Percentiles rank a stretch among this genome's conserved stretches.
These are phyloP conservation scores for Liopterus haemorrhoidalis DNA, from an alignment of 2,888 invertebrate genomes.

Conservation along the genomic window DNA sequence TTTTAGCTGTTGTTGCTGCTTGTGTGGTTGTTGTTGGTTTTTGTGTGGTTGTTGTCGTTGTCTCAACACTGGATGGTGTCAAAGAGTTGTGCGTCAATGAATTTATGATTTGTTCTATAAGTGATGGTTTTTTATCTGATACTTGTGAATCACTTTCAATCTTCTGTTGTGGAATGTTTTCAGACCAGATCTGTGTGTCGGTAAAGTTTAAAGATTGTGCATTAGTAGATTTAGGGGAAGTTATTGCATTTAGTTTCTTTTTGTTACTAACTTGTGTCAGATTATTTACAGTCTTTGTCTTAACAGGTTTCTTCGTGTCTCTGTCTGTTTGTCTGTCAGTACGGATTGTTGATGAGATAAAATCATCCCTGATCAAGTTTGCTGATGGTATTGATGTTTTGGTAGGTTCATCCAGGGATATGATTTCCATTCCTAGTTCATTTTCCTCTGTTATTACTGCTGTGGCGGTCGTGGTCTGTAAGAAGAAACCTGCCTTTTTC, in stretches of 20 bases:
- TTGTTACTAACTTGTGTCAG: too few relatives aligned
- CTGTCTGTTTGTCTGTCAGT: too few relatives aligned
- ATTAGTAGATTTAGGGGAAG: too few relatives aligned
- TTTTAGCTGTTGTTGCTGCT: conserved; percentile 39
- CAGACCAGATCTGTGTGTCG: too few relatives aligned
- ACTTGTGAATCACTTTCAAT: too few relatives aligned
- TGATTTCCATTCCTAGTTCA: conserved; percentile 40
- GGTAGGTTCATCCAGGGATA: conserved; percentile 44
- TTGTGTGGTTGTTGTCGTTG: conserved; percentile 15
- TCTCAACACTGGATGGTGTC: conserved; percentile 19
- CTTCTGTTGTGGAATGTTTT: too few relatives aligned
- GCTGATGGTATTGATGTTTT: conserved; percentile 42
- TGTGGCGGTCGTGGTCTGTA: conserved; percentile 15
- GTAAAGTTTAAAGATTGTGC: too few relatives aligned
- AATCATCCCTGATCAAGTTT: conserved; percentile 42
- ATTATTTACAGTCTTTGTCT: conserved; percentile 13
- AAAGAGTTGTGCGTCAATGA: conserved; percentile 26
- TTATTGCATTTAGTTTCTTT: too few relatives aligned
- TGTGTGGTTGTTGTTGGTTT: conserved; percentile 26
- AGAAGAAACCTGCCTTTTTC: conserved; percentile 19
- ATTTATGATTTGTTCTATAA: conserved; percentile 19
- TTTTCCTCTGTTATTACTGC: conserved; percentile 23
- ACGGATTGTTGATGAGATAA: conserved; percentile 32
- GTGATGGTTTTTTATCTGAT: too few relatives aligned
- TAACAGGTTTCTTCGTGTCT: conserved; percentile 17